A percentile compares a stretch with the other conserved stretches of the same genome.
These are phyloP conservation scores for Diceros bicornis DNA, from an alignment of 2,797 vertebrate species.

Conservation along the genomic window DNA sequence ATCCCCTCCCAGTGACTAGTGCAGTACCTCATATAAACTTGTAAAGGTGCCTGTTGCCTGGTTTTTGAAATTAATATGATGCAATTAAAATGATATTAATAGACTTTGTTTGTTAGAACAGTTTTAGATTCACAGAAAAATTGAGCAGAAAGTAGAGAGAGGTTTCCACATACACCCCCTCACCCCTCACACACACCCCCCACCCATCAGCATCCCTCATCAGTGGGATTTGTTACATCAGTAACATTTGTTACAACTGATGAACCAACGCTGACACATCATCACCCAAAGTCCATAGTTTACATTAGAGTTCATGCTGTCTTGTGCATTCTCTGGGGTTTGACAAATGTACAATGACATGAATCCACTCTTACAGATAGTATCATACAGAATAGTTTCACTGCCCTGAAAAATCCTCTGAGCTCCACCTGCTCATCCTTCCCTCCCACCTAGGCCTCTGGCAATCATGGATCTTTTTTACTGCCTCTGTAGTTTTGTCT, in stretches of 20 bases:
- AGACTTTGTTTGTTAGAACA: background rate
- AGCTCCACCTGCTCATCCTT: background rate
- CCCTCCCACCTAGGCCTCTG: background rate
- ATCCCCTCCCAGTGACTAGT: background rate
- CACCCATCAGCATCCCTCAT: fast-evolving
- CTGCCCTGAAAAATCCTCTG: background rate
- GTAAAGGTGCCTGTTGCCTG: background rate
- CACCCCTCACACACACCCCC: background rate
- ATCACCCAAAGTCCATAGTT: background rate
- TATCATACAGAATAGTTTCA: no score
- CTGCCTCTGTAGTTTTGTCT: background rate
- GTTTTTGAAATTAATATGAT: background rate
- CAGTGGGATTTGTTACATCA: no score
- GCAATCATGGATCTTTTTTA: background rate
- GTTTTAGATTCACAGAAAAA: slow-evolving; percentile 22
- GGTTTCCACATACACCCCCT: background rate
- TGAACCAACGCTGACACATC: no score
- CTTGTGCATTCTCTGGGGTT: background rate
- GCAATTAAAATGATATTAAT: background rate
- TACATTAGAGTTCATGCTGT: background rate
- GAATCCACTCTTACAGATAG: background rate
- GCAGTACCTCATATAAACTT: background rate
- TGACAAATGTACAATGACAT: background rate
- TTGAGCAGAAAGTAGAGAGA: background rate
- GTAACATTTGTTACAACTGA: background rate